A percentile compares a stretch with the other conserved stretches of the same genome.
Evolutionary conservation across 1,140 invertebrate species (phyloP).

Genomic region (Aleiodes sp.): DNA sequence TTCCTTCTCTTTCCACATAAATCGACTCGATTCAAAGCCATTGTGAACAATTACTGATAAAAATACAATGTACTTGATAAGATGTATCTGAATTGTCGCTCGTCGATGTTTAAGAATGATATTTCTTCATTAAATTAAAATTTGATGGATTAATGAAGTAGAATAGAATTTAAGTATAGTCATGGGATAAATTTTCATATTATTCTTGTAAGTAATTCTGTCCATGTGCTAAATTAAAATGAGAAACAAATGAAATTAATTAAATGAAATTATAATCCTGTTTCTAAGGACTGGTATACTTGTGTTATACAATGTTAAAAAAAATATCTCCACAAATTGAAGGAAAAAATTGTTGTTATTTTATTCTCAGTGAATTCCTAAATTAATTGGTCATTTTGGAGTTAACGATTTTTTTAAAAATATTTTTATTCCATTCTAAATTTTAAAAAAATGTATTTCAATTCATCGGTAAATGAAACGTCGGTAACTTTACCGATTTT

Average conservation of each 20-base stretch:
- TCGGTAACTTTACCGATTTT: no score
- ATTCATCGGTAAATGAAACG: no score
- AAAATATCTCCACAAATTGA: conserved; percentile 3
- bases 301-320: conserved; percentile 21
- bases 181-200: conserved; percentile 13
- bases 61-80: no score
- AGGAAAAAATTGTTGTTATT: neutral
- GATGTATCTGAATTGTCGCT: neutral
- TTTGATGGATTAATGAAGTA: neutral
- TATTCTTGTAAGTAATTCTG: conserved; percentile 18
- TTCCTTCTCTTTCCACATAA: no score
- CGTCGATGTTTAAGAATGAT: neutral
- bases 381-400: neutral
- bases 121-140: neutral
- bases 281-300: conserved; percentile 1
- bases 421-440: no score
- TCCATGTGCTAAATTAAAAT: conserved; percentile 1
- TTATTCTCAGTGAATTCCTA: conserved; percentile 10
- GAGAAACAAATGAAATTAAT: no score
- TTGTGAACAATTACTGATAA: no score
- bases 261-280: neutral
- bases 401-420: no score
- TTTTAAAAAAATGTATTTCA: no score
- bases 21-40: no score
- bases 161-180: neutral